These are phyloP conservation scores for Piezodorus guildinii DNA, from an alignment of 1,140 invertebrate genomes.

Conservation along the genomic window DNA sequence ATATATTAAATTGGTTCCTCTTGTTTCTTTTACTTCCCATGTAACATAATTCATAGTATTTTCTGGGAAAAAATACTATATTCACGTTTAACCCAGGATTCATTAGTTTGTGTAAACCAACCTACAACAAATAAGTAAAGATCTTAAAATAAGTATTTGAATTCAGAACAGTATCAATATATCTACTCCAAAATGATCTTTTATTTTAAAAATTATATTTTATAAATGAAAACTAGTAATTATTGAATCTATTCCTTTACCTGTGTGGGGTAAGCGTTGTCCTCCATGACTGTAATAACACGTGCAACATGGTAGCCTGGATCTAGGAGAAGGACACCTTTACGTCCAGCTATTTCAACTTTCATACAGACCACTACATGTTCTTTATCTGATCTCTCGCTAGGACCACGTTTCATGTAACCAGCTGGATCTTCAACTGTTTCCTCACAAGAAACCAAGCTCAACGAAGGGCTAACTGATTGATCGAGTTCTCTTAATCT, in stretches of 20 bases:
- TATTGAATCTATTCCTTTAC: constrained; percentile 32
- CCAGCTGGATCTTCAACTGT: constrained; percentile 52
- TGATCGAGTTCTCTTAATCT: constrained; percentile 42
- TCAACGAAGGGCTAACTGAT: constrained; percentile 42
- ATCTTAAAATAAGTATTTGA: not conserved
- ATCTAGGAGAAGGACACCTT: constrained; percentile 67
- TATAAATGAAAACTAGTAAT: not conserved
- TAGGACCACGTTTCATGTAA: constrained; percentile 44
- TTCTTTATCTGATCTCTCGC: constrained; percentile 46
- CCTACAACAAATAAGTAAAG: constrained; percentile 37
- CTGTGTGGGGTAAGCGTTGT: constrained; percentile 75
- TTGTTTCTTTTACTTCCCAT: constrained; percentile 60
- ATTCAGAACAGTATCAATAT: too few relatives aligned
- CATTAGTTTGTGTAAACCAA: constrained; percentile 71
- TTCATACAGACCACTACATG: constrained; percentile 74
- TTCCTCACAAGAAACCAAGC: constrained; percentile 79
- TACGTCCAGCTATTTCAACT: constrained; percentile 55
- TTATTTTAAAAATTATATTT: not conserved
- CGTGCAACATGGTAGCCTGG: constrained; percentile 81
- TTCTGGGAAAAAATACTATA: constrained; percentile 59
- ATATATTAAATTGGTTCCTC: constrained; percentile 34
- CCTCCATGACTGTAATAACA: constrained; percentile 75
- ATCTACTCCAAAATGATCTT: too few relatives aligned
- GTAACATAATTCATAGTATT: constrained; percentile 60
- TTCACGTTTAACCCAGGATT: constrained; percentile 58